Percentiles rank a stretch among this genome's conserved stretches.
Evolutionary conservation across 2,113 vertebrate species (phyloP).

Genomic region (Salvelinus namaycush): DNA sequence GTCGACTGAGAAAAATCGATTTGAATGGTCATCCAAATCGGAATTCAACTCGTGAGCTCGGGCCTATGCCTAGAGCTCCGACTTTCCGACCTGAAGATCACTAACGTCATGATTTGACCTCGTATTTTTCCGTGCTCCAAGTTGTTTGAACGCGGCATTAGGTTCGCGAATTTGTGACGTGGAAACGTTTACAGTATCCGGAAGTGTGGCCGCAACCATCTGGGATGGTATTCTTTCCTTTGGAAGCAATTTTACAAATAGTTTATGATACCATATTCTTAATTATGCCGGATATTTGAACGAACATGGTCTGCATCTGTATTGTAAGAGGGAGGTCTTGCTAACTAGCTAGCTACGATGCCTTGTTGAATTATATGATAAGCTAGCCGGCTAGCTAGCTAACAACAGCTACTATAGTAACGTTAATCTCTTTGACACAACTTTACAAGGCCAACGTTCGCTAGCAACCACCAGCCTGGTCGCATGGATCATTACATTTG

Average conservation of each 20-base stretch:
- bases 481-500: not conserved
- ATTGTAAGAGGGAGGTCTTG: not conserved
- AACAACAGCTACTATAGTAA: no score
- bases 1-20: no score
- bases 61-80: no score
- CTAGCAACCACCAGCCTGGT: not conserved
- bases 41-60: no score
- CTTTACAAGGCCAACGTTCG: not conserved
- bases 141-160: no score
- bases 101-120: no score
- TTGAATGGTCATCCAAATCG: no score
- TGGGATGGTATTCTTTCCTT: not conserved
- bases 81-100: no score
- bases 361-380: not conserved
- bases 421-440: not conserved
- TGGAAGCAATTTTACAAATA: not conserved
- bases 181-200: slow-evolving; percentile 47
- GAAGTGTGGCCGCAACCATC: slow-evolving; percentile 41
- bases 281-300: not conserved
- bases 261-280: not conserved
- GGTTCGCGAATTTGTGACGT: slow-evolving; percentile 33
- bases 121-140: no score
- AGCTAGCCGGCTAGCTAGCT: not conserved
- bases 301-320: not conserved
- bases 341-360: not conserved